Evolutionary conservation across 2,888 invertebrate genomes (phyloP), one percentile per base, ranked within the genome.

Genomic region (Aphodius granarius): DNA sequence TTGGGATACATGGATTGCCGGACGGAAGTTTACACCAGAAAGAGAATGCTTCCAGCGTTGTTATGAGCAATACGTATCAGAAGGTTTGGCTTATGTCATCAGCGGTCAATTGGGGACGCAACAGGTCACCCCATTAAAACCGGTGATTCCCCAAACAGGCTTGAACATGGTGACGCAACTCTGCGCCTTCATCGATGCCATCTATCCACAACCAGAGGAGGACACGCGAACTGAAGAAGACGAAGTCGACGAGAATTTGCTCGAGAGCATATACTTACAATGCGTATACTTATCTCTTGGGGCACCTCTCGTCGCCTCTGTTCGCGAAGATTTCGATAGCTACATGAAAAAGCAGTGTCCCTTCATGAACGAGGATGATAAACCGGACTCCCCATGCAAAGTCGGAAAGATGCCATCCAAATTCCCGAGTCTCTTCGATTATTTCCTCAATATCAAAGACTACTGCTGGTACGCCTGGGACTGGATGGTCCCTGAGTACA

Each of bases 161-260:
- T 89, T 97, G 0, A 97, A 97, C 86, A 91, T 97, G 94, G 93
- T 96, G 3, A 91, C 91, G 1, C 97, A 97, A 85, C 88, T 97
- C 17, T 94, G 95, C 84, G 90, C 90, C 82, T 92, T 96, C 88
- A 91, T 96, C 75, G 95, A 95, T 81, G 92, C 94, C 0, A 88
- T 96, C 21, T 87, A 92, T 82, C 91, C 92, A 0, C 82, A 85
- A 76, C 74, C 73, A 0, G 83, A 84, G 0, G 81, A 83, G 78
- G 88, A 90, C 83, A 85, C 82, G n/a, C 89, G 89, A 0, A 88
- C 89, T 73, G 85, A 86, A 9, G 84, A 84, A 63, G 86, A 85
- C 71, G 89, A 88, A 79, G 88, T 88, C 4, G 90, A 91, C 73
- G 86, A 85, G 19, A 90, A 90, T 19, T 88, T 93, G 9, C 87